phyloP scores from a whole-genome alignment of 2,888 invertebrate genomes.

The Noctuana brunneofusca region DNA sequence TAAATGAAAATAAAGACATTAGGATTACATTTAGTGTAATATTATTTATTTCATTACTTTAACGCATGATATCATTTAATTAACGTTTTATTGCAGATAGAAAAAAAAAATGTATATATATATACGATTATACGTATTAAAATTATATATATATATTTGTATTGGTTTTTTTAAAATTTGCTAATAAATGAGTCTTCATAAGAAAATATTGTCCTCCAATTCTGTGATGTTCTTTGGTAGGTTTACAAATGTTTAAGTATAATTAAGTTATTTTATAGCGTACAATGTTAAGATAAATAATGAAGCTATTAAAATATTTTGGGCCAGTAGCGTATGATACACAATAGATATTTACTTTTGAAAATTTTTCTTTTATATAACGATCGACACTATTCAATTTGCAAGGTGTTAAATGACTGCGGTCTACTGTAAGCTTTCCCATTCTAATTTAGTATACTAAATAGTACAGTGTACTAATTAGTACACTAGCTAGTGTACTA shows the following conservation, averaged over 20 bases:
- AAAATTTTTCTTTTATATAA: neutral
- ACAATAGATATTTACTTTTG: neutral
- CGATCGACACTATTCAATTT: too few species aligned
- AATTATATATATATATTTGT: neutral
- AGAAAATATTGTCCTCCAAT: neutral
- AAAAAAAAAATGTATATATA: neutral
- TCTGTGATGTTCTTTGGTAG: constrained; percentile 6
- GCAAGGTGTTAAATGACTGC: too few species aligned
- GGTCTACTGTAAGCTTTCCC: too few species aligned
- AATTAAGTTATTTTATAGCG: neutral
- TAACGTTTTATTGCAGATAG: neutral
- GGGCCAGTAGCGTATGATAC: neutral
- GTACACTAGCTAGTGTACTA: too few species aligned
- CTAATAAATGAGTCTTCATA: neutral
- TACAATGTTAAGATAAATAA: neutral
- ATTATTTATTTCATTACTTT: too few species aligned
- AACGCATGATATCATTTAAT: too few species aligned
- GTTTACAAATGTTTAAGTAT: neutral
- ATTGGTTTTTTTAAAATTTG: neutral
- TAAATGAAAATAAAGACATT: neutral
- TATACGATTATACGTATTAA: too few species aligned
- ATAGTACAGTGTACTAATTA: too few species aligned
- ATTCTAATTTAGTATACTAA: too few species aligned
- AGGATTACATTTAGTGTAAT: too few species aligned
- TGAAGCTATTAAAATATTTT: neutral